phyloP scores from a whole-genome alignment of 2,797 vertebrate genomes.

The Lycodopsis pacificus region DNA sequence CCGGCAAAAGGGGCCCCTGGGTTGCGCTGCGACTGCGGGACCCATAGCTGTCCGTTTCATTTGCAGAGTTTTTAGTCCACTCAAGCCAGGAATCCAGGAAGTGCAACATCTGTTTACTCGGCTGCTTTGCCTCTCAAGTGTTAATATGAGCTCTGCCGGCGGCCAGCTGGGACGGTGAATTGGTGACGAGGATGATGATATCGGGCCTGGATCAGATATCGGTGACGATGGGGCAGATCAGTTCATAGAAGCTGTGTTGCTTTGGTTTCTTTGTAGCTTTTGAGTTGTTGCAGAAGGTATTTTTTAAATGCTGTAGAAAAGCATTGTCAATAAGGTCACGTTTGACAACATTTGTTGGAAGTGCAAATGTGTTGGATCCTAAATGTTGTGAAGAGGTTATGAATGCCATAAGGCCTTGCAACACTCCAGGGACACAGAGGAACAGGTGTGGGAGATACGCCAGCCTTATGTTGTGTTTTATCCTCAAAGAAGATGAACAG shows the following conservation, averaged over 20 bases:
- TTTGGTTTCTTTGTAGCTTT: constrained; percentile 26
- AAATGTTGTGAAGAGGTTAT: too few species aligned
- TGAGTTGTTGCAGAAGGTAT: constrained; percentile 8
- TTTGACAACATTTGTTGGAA: constrained; percentile 34
- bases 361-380: constrained; percentile 20
- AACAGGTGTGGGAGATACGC: too few species aligned
- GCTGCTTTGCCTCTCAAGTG: constrained; percentile 55
- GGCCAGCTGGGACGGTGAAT: constrained; percentile 49
- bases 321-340: constrained; percentile 7
- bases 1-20: constrained; percentile 39
- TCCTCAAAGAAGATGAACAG: background rate
- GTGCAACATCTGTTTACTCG: constrained; percentile 65
- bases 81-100: constrained; percentile 57
- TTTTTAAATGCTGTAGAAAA: constrained; percentile 35
- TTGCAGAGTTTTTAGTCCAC: constrained; percentile 56
- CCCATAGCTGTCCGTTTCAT: constrained; percentile 63
- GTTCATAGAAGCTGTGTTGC: background rate
- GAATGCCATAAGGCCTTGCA: constrained; percentile 11
- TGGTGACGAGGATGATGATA: constrained; percentile 35
- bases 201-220: background rate
- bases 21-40: constrained; percentile 38
- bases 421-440: constrained; percentile 3
- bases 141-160: constrained; percentile 52
- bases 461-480: background rate
- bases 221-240: background rate